Base-by-base conservation (phyloP, 2,888 invertebrate species). In the Melanargia galathea region DNA sequence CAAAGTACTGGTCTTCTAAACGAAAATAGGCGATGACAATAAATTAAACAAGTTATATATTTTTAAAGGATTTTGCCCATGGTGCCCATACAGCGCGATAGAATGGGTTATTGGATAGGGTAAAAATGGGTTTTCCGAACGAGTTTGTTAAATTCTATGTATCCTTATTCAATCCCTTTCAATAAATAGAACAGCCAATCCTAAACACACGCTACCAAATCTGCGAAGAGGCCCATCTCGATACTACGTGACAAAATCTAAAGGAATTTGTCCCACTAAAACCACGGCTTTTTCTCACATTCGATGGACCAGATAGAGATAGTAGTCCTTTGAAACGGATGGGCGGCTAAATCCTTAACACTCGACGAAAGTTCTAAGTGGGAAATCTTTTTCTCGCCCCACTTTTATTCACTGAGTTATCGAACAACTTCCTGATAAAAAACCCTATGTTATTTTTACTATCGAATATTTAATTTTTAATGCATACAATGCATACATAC, bases 181-280 rank as follows among this genome's bases (percentile, higher is more conserved):
- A 84, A 87, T 87, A 83, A 86, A 86, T 80, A 82, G 74, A 77
- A 76, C 62, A 72, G 68, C 70, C 72, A 80, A 83, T 84, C 80
- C 79, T 84, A 87, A 87, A 87, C 87, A 88, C 81, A 85, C 81
- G 82, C 79, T 83, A 79, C 81, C 77, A 72, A 89, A 89, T 84
- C 84, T 83, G 83, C 84, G 84, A 85, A 90, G 82, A 86, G 82
- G 82, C 83, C 85, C 83, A 87, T 89, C 82, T 81, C 73, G 73
- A 67, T 77, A 76, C 78, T 82, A 88, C 87, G 88, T 87, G 91
- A 91, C 89, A 83, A 85, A 90, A 84, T 87, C 84, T 83, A 81
- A 86, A 82, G 83, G 88, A 83, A 89, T 91, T 90, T 88, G 87
- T 91, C 86, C 82, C 78, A 77, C 81, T 83, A 87, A 89, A 90